phyloP scores from a whole-genome alignment of 2,888 invertebrate genomes.

The Pandemis heparana region DNA sequence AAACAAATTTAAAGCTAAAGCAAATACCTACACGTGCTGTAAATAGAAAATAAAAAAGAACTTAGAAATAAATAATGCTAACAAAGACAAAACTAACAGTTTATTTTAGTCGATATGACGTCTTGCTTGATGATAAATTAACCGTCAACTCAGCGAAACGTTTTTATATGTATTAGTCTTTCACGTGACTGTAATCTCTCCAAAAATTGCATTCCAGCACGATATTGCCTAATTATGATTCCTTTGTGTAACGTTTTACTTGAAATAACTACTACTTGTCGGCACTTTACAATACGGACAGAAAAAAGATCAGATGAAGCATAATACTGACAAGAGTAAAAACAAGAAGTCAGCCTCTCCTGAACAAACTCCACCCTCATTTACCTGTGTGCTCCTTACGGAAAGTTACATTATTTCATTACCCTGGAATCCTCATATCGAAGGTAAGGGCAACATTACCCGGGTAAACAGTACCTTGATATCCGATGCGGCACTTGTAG shows the following conservation, averaged over 20 bases:
- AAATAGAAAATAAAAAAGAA: not conserved
- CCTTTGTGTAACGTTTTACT: not conserved
- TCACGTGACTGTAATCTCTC: constrained; percentile 9
- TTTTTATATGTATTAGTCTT: constrained; percentile 14
- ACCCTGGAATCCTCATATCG: not conserved
- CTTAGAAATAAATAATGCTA: not conserved
- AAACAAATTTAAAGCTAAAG: too few species aligned
- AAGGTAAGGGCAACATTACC: not conserved
- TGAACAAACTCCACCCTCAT: not conserved
- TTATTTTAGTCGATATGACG: constrained; percentile 16
- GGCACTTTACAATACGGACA: too few species aligned
- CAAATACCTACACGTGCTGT: too few species aligned
- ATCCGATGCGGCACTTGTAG: not conserved
- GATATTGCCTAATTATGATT: not conserved
- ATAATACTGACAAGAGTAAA: not conserved
- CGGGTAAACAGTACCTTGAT: not conserved
- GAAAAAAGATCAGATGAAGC: not conserved
- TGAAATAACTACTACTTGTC: too few species aligned
- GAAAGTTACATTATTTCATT: not conserved
- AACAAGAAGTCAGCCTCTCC: not conserved
- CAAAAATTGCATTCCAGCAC: not conserved
- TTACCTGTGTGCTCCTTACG: not conserved
- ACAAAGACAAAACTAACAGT: constrained; percentile 2
- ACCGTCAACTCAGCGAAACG: constrained; percentile 15
- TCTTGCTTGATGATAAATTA: constrained; percentile 6